Conservation (phyloP, 1,140 invertebrate genomes). For the Reticulitermes speratus region DNA sequence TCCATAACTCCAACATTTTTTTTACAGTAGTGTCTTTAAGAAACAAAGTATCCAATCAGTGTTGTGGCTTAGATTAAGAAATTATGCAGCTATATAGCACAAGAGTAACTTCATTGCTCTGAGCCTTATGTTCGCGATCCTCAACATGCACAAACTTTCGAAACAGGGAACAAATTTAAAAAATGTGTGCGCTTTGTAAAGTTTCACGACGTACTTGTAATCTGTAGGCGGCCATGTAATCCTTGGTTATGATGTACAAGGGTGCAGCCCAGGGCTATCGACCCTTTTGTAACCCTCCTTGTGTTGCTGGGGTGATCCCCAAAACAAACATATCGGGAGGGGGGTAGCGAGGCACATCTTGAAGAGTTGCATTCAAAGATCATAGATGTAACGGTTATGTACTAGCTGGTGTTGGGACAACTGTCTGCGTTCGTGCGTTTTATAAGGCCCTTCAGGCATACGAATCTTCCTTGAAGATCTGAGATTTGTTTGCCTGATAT, state of each 20-base stretch:
- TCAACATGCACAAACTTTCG: not conserved
- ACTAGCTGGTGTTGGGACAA: too few relatives aligned
- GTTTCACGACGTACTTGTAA: not conserved
- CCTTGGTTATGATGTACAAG: not conserved
- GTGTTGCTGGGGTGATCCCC: slow-evolving; percentile 1
- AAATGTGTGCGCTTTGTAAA: not conserved
- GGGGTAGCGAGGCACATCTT: not conserved
- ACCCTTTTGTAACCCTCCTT: not conserved
- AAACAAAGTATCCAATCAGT: too few relatives aligned
- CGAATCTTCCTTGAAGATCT: too few relatives aligned
- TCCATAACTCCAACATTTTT: too few relatives aligned
- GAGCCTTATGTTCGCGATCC: not conserved
- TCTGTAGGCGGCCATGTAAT: not conserved
- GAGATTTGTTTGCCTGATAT: too few relatives aligned
- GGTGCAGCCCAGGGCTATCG: not conserved
- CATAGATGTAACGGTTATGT: not conserved
- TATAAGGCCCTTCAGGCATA: too few relatives aligned
- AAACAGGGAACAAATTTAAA: not conserved
- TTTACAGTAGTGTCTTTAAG: too few relatives aligned
- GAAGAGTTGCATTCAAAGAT: not conserved
- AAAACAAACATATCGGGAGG: not conserved
- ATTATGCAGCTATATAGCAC: too few relatives aligned
- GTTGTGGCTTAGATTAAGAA: too few relatives aligned
- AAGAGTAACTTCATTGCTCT: not conserved
- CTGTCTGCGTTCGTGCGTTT: too few relatives aligned